A percentile compares a stretch with the other conserved stretches of the same genome.
Conservation (phyloP, 2,797 vertebrate genomes). For the Siniperca scherzeri region DNA sequence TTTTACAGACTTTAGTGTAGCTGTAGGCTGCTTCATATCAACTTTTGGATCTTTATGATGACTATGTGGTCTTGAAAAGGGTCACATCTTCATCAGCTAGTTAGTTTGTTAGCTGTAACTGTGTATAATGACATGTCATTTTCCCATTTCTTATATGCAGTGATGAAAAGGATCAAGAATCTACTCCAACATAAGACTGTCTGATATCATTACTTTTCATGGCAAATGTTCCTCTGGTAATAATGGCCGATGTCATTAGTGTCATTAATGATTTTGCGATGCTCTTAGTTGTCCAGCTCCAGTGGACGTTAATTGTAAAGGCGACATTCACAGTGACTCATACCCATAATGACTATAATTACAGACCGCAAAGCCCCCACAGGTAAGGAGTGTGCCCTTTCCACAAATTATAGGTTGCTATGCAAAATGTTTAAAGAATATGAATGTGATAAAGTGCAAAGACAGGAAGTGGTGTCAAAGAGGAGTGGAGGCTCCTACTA, state of each 20-base stretch:
- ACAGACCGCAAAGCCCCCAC: slow-evolving; percentile 56
- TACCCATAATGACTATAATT: slow-evolving; percentile 75
- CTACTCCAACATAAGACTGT: slow-evolving; percentile 13
- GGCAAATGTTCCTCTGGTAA: slow-evolving; percentile 43
- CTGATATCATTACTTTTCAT: slow-evolving; percentile 50
- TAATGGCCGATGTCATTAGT: slow-evolving; percentile 43
- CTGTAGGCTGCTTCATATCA: not conserved
- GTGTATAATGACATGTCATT: slow-evolving; percentile 15
- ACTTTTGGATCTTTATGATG: slow-evolving; percentile 1
- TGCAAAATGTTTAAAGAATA: slow-evolving; percentile 67
- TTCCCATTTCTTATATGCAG: slow-evolving; percentile 16
- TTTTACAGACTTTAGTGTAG: slow-evolving; percentile 10
- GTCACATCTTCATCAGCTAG: slow-evolving; percentile 19
- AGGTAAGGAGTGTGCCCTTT: slow-evolving; percentile 66
- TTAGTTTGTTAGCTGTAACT: slow-evolving; percentile 13
- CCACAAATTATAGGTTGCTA: slow-evolving; percentile 69
- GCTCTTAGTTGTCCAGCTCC: slow-evolving; percentile 55
- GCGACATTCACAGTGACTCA: slow-evolving; percentile 68
- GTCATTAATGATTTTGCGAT: slow-evolving; percentile 65
- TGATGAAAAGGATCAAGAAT: slow-evolving; percentile 34
- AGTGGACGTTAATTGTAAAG: slow-evolving; percentile 61
- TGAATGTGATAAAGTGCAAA: slow-evolving; percentile 62
- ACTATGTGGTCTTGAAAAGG: not conserved
- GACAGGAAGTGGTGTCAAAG: slow-evolving; percentile 37
- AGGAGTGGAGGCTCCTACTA: slow-evolving; percentile 15